phyloP scores from a whole-genome alignment of 1,140 invertebrate genomes.

The Rhizoglyphus robini region DNA sequence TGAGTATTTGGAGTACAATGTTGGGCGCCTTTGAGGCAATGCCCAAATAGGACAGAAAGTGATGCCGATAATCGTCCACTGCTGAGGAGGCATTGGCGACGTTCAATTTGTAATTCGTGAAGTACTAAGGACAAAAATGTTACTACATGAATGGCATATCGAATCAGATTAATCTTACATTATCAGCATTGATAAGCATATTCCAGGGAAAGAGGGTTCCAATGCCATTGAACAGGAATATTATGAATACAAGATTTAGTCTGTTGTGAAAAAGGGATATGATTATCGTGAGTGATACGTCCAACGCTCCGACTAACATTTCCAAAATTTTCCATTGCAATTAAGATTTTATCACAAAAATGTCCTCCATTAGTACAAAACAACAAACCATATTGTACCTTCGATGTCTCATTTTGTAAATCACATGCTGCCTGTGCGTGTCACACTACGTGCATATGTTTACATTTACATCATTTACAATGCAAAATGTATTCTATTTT shows the following conservation, averaged over 20 bases:
- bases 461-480: too few species aligned
- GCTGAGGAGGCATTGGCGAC: not conserved
- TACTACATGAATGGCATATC: not conserved
- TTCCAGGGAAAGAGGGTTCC: constrained; percentile 94
- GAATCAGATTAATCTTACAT: constrained; percentile 10
- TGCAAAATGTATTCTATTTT: too few species aligned
- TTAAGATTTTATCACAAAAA: too few species aligned
- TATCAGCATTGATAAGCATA: constrained; percentile 90
- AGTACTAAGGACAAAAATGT: constrained; percentile 14
- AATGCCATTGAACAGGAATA: constrained; percentile 79
- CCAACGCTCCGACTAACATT: too few species aligned
- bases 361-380: too few species aligned
- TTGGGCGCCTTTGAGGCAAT: constrained; percentile 14
- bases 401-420: too few species aligned
- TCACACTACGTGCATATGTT: too few species aligned
- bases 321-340: too few species aligned
- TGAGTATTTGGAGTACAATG: constrained; percentile 12
- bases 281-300: too few species aligned
- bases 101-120: constrained; percentile 12
- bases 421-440: too few species aligned
- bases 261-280: constrained; percentile 26
- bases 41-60: constrained; percentile 19
- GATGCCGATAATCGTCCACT: constrained; percentile 5
- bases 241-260: constrained; percentile 50
- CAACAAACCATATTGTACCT: too few species aligned